Evolutionary conservation across 2,888 invertebrate species (phyloP), one percentile per base, ranked within the genome.

Genomic region (Furcula furcula): DNA sequence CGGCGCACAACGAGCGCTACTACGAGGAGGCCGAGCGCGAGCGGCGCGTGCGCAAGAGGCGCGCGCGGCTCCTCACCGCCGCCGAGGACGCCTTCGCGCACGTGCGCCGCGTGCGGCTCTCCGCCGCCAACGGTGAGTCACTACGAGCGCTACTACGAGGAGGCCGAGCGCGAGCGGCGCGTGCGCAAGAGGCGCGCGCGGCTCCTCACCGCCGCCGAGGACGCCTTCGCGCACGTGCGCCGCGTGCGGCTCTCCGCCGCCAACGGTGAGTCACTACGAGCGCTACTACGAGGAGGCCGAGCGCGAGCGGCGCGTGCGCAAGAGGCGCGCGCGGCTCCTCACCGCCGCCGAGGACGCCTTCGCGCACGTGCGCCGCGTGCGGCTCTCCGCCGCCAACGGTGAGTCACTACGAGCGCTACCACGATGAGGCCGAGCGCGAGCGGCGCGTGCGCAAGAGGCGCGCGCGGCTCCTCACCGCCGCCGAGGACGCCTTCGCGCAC

Each of bases 11-110:
- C 83, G 99, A 99, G 84, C 91, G 97, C 19, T 98, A 99, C 83
- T 98, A 99, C 80, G 98, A 99, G 77, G 99, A 99, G 81, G 96
- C 98, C 66, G 99, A 99, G 81, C 97, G 98, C 61, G 98, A 98
- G 69, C 89, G 98, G 3, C 90, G 98, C 36, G 97, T 98, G 36
- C 92, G 96, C 65, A 98, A 98, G 78, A 90, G 98, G 0, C 91
- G 94, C 38, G 98, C 98, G 2, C 90, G 99, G 11, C 90, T 99
- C 22, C 92, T 98, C 34, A 95, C 96, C 1, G 97, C 98, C 0
- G 95, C 98, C 0, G 99, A 99, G 78, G 99, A 99, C 70, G 98
- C 99, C 0, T 99, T 99, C 78, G 97, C 98, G 7, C 98, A 99
- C 70, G 97, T 99, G 48, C 95, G 97, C 63, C 91, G 98, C 20